Percentiles rank a stretch among this genome's conserved stretches.
Conservation (phyloP, 2,888 invertebrate genomes). For the Oxystoma pomonae region DNA sequence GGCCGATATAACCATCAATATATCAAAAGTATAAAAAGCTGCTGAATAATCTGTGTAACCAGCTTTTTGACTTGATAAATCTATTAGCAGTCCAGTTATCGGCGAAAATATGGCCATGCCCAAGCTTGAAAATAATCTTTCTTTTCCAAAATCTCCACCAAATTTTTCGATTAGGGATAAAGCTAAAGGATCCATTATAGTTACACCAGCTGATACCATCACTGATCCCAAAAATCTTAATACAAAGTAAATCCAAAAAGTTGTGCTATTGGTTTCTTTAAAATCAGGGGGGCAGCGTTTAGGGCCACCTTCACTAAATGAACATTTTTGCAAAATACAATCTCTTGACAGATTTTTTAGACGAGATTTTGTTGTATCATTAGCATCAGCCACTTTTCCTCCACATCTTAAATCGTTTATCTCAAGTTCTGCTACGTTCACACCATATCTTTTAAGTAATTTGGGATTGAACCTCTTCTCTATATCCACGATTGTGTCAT, state of each 20-base stretch:
- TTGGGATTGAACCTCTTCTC: slow-evolving; percentile 66
- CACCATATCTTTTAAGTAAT: slow-evolving; percentile 60
- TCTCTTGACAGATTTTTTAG: slow-evolving; percentile 61
- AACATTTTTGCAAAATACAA: slow-evolving; percentile 75
- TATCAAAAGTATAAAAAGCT: slow-evolving; percentile 82
- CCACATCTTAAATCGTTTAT: slow-evolving; percentile 73
- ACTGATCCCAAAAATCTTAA: slow-evolving; percentile 76
- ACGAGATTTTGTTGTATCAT: slow-evolving; percentile 58
- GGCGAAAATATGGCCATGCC: slow-evolving; percentile 82
- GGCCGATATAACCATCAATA: slow-evolving; percentile 67
- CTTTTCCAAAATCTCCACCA: slow-evolving; percentile 77
- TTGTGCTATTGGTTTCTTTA: slow-evolving; percentile 69
- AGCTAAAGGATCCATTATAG: slow-evolving; percentile 85
- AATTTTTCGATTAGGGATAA: slow-evolving; percentile 81
- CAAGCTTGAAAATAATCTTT: slow-evolving; percentile 73
- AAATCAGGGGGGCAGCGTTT: slow-evolving; percentile 77
- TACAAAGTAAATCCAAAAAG: slow-evolving; percentile 81
- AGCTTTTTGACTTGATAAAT: slow-evolving; percentile 61
- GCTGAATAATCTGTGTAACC: slow-evolving; percentile 82
- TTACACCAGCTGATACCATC: slow-evolving; percentile 79
- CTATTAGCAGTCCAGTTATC: slow-evolving; percentile 73
- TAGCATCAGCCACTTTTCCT: slow-evolving; percentile 64
- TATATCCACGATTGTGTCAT: slow-evolving; percentile 70
- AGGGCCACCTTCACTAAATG: slow-evolving; percentile 70
- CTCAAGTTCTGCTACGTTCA: slow-evolving; percentile 70